Percentiles rank a stretch among this genome's conserved stretches.
phyloP scores from a whole-genome alignment of 2,888 invertebrate species.

The Acanthosepion pharaonis region DNA sequence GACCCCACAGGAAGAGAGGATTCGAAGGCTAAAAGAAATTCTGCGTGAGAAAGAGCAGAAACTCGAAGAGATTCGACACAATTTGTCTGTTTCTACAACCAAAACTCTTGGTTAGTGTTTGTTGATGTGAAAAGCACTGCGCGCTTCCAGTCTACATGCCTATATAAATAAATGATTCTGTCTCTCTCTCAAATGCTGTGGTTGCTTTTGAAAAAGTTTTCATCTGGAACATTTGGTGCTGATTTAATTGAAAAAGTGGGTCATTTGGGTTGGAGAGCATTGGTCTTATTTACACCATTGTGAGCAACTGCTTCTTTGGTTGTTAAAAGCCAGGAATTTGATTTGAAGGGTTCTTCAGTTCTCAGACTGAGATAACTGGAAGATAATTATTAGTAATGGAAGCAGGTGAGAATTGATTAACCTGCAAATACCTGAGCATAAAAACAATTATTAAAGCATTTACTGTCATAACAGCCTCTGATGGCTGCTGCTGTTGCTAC shows the following conservation, averaged over 20 bases:
- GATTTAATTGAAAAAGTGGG: not conserved
- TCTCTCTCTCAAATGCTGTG: not conserved
- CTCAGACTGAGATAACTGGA: no score
- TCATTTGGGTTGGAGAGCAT: no score
- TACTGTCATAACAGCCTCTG: no score
- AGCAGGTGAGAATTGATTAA: no score
- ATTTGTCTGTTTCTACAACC: slow-evolving; percentile 6
- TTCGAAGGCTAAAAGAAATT: slow-evolving; percentile 39
- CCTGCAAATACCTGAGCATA: no score
- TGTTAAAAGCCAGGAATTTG: no score
- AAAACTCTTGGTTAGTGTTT: not conserved
- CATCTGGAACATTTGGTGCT: not conserved
- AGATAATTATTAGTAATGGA: no score
- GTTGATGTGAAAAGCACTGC: not conserved
- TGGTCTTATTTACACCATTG: no score
- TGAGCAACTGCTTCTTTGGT: no score
- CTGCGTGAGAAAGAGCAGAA: slow-evolving; percentile 43
- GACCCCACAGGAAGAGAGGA: slow-evolving; percentile 44
- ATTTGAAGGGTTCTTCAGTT: no score
- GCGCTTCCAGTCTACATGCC: not conserved
- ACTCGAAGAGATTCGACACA: slow-evolving; percentile 42
- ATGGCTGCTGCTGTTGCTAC: not conserved
- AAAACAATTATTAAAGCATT: not conserved
- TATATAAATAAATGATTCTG: not conserved
- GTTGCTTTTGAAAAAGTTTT: not conserved